Evolutionary conservation across 2,797 vertebrate species (phyloP).

Genomic region (Holocentrus rufus): DNA sequence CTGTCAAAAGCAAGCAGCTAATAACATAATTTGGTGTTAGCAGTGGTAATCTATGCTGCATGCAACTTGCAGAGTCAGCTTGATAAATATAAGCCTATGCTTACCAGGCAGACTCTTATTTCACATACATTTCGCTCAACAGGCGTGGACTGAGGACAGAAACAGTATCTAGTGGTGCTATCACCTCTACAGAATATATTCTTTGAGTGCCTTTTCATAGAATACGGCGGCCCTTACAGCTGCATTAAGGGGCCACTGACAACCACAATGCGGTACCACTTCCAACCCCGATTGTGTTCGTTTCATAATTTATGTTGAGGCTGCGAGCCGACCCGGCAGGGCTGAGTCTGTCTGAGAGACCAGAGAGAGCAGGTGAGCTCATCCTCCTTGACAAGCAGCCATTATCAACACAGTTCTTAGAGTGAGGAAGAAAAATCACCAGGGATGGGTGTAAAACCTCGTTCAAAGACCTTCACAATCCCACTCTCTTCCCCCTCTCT

Average conservation of each 20-base stretch:
- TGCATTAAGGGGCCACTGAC: slow-evolving; percentile 43
- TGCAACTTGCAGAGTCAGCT: slow-evolving; percentile 16
- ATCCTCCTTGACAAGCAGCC: slow-evolving; percentile 77
- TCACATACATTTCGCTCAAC: slow-evolving; percentile 7
- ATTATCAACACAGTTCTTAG: slow-evolving; percentile 78
- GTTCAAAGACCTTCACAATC: slow-evolving; percentile 81
- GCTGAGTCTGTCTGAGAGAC: slow-evolving; percentile 39
- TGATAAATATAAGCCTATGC: background rate
- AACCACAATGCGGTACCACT: slow-evolving; percentile 45
- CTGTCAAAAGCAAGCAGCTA: slow-evolving; percentile 57
- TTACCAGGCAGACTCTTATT: slow-evolving; percentile 2
- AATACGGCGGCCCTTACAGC: slow-evolving; percentile 29
- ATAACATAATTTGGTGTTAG: slow-evolving; percentile 61
- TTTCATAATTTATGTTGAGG: slow-evolving; percentile 64
- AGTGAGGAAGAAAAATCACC: slow-evolving; percentile 70
- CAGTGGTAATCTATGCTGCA: slow-evolving; percentile 3
- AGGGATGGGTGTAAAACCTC: slow-evolving; percentile 80
- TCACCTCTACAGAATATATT: slow-evolving; percentile 1
- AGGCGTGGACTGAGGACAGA: background rate
- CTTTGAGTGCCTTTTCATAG: slow-evolving; percentile 24
- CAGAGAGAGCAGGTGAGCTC: slow-evolving; percentile 72
- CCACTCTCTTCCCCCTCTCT: slow-evolving; percentile 69
- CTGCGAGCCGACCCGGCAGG: slow-evolving; percentile 63
- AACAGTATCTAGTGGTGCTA: background rate
- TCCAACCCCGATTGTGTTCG: slow-evolving; percentile 40